Percentiles rank a stretch among this genome's conserved stretches.
phyloP scores from a whole-genome alignment of 2,113 vertebrate species.

The Poicephalus meyeri region DNA sequence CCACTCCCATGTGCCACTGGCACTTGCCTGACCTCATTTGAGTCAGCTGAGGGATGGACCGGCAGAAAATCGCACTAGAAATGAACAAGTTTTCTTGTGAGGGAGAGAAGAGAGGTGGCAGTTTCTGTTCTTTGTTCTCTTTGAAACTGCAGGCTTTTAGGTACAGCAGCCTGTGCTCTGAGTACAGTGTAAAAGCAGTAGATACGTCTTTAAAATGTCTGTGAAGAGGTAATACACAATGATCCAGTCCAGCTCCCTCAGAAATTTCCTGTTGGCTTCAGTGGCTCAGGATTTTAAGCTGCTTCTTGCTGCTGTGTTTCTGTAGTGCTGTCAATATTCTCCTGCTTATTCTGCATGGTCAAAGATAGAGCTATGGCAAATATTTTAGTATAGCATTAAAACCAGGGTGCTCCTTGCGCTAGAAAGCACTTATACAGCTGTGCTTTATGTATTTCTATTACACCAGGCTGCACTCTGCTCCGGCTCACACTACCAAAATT shows the following conservation, averaged over 20 bases:
- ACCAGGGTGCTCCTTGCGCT: neutral
- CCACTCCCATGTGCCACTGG: rapidly evolving
- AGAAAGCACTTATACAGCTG: neutral
- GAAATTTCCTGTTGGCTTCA: neutral
- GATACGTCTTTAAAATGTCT: neutral
- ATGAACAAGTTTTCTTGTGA: neutral
- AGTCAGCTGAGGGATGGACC: neutral
- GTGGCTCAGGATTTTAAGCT: neutral
- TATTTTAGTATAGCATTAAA: neutral
- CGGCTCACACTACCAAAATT: neutral
- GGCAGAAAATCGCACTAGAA: neutral
- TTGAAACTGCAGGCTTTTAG: neutral
- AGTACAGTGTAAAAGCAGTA: neutral
- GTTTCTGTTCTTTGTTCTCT: neutral
- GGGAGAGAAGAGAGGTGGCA: neutral
- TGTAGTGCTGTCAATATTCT: neutral
- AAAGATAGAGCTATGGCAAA: neutral
- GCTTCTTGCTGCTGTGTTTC: neutral
- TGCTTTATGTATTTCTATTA: neutral
- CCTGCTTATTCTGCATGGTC: neutral
- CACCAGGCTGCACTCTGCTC: neutral
- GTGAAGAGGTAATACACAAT: neutral
- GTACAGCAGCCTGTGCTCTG: neutral
- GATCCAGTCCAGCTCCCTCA: neutral
- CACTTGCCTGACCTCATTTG: neutral